Evolutionary conservation across 2,113 vertebrate species (phyloP), one percentile per base, ranked within the genome.

Genomic region (Motacilla alba): DNA sequence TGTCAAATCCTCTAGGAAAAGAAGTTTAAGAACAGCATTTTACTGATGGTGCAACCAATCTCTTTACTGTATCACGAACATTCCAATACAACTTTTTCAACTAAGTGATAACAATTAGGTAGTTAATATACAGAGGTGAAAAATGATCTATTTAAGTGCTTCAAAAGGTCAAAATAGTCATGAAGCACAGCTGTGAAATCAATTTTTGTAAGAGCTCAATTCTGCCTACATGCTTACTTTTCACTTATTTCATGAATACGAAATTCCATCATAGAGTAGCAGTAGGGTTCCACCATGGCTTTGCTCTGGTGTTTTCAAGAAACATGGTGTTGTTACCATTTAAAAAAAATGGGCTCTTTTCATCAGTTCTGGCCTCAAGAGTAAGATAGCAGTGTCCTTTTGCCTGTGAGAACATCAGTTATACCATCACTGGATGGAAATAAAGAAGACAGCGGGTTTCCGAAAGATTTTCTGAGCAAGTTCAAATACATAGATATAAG

Each of bases 1-100:
- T 9, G 1, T 35, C 23, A 83, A 70, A 66, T 56, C 15, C 27
- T 85, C 37, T 41, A 76, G 31, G 41, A 89, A 91, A 63, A 60
- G 26, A 44, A 35, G 8, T 75, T 67, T n/a, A 90, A 81, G 23
- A 90, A 27, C 18, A 55, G 1, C 1, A 33, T 73, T 83, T 80
- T 52, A 56, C 7, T 68, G 7, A 21, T 49, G 9, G 2, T 50
- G 28, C 0, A 1, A 70, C 26, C 11, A 75, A 49, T 16, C 2
- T 56, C 39, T 75, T 68, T 47, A 27, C 21, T 72, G 11, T 16
- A 43, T 53, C 14, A 63, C 12, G 12, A 89, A 75, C 43, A 43
- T 67, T 28, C 49, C 18, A 66, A 58, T 21, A 47, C 5, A 69
- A 46, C 7, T 19, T 47, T 81, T 87, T 70, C 16, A 87, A 22